Conservation (phyloP, 2,113 vertebrate species). For the Engraulis encrasicolus region DNA sequence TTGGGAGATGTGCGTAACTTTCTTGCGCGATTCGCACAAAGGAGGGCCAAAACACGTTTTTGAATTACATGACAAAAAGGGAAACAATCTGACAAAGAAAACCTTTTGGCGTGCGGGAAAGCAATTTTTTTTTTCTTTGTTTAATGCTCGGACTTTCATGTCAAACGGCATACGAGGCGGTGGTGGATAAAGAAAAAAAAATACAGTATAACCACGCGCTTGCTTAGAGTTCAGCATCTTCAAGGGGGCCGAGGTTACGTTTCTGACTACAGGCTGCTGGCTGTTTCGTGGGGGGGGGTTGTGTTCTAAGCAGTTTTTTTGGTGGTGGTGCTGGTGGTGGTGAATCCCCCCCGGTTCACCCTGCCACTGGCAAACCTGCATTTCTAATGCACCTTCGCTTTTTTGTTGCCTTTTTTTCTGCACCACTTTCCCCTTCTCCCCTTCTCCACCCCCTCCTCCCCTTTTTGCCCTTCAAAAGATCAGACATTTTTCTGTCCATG, state of each 20-base stretch:
- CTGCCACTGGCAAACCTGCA: constrained; percentile 64
- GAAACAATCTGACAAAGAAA: not conserved
- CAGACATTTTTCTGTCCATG: constrained; percentile 64
- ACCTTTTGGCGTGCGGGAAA: not conserved
- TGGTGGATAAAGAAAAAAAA: constrained; percentile 4
- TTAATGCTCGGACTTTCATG: constrained; percentile 12
- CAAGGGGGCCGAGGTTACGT: constrained; percentile 53
- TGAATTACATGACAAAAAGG: not conserved
- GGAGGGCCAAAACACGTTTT: not conserved
- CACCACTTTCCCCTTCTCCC: constrained; percentile 39
- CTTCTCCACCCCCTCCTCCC: constrained; percentile 51
- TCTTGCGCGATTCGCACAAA: not conserved
- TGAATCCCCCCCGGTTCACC: constrained; percentile 46
- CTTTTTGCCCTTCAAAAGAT: constrained; percentile 65
- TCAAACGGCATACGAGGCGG: not conserved
- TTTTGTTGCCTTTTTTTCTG: constrained; percentile 51
- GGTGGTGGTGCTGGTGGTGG: constrained; percentile 37
- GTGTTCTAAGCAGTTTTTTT: constrained; percentile 69
- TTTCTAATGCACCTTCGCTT: constrained; percentile 69
- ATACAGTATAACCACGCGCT: too few relatives aligned
- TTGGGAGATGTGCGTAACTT: not conserved
- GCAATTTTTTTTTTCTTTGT: too few relatives aligned
- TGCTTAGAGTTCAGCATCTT: constrained; percentile 45
- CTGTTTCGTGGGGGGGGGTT: constrained; percentile 65
- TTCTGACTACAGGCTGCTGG: constrained; percentile 56